Evolutionary conservation across 2,797 vertebrate species (phyloP).

Genomic region (Chloroceryle amazona): DNA sequence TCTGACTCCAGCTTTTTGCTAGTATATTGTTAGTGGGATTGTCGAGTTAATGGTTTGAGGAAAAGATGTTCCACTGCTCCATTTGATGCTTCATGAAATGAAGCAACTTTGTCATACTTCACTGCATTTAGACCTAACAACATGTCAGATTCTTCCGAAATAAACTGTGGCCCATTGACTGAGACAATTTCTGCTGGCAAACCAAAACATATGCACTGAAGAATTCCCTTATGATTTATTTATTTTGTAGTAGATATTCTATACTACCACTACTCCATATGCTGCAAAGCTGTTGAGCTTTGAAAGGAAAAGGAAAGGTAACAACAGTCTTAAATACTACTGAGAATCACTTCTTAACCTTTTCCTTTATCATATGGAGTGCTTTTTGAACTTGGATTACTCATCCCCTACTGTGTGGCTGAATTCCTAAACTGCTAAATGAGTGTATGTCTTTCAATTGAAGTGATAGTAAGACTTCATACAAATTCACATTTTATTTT

Average conservation of each 20-base stretch:
- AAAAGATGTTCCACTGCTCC: conserved; percentile 24
- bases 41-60: conserved; percentile 68
- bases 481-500: neutral
- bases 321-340: neutral
- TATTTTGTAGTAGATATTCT: neutral
- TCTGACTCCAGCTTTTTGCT: neutral
- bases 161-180: conserved; percentile 50
- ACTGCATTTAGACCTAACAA: conserved; percentile 10
- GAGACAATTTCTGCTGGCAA: conserved; percentile 12
- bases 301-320: neutral
- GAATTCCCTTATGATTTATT: neutral
- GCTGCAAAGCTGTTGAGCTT: neutral
- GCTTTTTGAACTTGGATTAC: neutral
- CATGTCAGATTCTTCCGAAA: conserved; percentile 56
- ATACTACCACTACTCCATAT: neutral
- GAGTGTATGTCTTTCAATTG: neutral
- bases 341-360: neutral
- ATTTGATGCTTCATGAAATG: conserved; percentile 60
- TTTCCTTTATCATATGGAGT: neutral
- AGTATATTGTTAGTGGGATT: conserved; percentile 39
- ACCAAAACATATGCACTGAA: conserved; percentile 42
- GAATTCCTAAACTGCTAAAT: neutral
- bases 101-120: conserved; percentile 51
- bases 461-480: neutral
- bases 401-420: neutral